These are phyloP conservation scores for Mallotus villosus DNA, from an alignment of 2,797 vertebrate species.

Conservation along the genomic window DNA sequence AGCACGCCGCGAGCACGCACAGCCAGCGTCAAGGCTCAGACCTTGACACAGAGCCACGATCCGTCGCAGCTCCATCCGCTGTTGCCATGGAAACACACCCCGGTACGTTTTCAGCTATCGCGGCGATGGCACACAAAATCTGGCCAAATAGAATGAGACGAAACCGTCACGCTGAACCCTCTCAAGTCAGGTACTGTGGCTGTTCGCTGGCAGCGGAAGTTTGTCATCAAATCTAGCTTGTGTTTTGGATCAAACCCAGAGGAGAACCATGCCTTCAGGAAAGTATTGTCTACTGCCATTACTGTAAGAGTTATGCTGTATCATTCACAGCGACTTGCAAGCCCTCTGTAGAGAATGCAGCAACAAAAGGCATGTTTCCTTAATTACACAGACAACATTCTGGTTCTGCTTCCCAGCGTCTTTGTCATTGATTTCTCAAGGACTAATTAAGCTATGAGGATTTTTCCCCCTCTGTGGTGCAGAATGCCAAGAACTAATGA, in stretches of 20 bases:
- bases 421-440: conserved; percentile 64
- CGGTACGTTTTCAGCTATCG: conserved; percentile 50
- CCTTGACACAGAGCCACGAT: conserved; percentile 74
- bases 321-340: conserved; percentile 23
- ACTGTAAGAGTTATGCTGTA: conserved; percentile 28
- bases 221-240: conserved; percentile 2
- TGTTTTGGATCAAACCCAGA: background rate
- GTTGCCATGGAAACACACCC: conserved; percentile 77
- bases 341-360: background rate
- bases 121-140: conserved; percentile 54
- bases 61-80: conserved; percentile 66
- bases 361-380: conserved; percentile 37
- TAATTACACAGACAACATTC: conserved; percentile 51
- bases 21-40: conserved; percentile 65
- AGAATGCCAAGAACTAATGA: conserved; percentile 72
- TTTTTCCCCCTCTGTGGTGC: conserved; percentile 51
- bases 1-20: conserved; percentile 64
- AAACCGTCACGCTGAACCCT: conserved; percentile 44
- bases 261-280: conserved; percentile 8
- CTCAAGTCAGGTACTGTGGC: conserved; percentile 32
- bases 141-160: background rate
- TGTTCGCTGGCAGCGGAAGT: background rate
- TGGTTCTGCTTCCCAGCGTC: conserved; percentile 36
- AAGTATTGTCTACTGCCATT: conserved; percentile 25
- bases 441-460: conserved; percentile 65